A percentile compares a stretch with the other conserved stretches of the same genome.
Evolutionary conservation across 2,113 vertebrate species (phyloP).

Genomic region (Tragelaphus scriptus): DNA sequence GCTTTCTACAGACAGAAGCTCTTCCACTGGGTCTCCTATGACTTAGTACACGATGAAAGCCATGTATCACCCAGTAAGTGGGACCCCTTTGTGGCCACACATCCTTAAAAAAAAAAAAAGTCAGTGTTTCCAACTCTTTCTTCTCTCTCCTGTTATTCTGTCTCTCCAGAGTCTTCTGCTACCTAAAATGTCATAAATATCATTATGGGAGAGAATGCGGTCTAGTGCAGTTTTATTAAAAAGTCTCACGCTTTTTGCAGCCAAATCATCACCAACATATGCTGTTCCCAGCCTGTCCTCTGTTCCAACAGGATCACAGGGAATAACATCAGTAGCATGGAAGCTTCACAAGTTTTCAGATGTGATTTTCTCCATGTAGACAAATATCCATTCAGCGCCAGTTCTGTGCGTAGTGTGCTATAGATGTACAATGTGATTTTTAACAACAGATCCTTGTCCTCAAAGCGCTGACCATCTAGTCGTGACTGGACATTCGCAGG

Average conservation of each 20-base stretch:
- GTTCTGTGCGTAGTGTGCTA: not conserved
- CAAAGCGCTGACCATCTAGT: not conserved
- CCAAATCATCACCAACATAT: slow-evolving; percentile 36
- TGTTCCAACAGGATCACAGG: slow-evolving; percentile 36
- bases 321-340: not conserved
- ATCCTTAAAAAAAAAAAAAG: not conserved
- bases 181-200: slow-evolving; percentile 46
- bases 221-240: slow-evolving; percentile 57
- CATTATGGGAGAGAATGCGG: slow-evolving; percentile 29
- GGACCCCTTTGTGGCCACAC: not conserved
- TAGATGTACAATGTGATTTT: not conserved
- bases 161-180: slow-evolving; percentile 41
- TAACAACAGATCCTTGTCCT: not conserved
- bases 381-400: not conserved
- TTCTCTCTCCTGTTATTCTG: not conserved
- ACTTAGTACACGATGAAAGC: not conserved
- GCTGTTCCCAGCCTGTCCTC: slow-evolving; percentile 20
- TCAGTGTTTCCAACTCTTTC: slow-evolving; percentile 1
- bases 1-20: slow-evolving; percentile 60
- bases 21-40: slow-evolving; percentile 26
- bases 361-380: not conserved
- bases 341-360: not conserved
- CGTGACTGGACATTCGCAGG: not conserved
- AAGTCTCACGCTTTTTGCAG: slow-evolving; percentile 39
- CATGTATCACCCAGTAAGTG: slow-evolving; percentile 14